phyloP scores from a whole-genome alignment of 2,888 invertebrate species.

The Callinectes sapidus region DNA sequence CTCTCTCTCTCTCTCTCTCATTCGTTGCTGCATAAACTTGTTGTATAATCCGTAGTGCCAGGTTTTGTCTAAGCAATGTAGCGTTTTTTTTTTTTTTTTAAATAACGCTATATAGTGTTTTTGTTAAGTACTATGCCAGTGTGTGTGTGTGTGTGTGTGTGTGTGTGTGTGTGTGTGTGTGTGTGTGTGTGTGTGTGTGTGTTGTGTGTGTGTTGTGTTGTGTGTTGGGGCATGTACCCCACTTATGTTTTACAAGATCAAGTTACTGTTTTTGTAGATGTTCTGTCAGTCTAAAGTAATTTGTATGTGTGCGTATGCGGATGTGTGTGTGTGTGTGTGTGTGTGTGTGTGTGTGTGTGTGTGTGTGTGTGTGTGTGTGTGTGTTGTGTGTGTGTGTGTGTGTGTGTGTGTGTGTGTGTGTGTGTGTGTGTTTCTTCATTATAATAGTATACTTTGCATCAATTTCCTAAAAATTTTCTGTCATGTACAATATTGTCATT shows the following conservation, averaged over 20 bases:
- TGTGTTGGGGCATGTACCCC: background rate
- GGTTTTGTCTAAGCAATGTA: background rate
- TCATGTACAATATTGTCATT: background rate
- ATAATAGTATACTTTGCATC: background rate
- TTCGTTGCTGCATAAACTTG: background rate
- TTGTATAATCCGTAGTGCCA: background rate
- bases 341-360: conserved; percentile 21
- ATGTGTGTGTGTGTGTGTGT: conserved; percentile 2
- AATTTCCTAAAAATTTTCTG: background rate
- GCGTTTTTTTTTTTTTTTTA: too few relatives aligned
- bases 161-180: conserved; percentile 15
- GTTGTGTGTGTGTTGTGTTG: conserved; percentile 17
- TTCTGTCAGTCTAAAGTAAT: background rate
- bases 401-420: conserved; percentile 27
- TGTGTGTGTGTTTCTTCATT: background rate
- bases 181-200: conserved; percentile 28
- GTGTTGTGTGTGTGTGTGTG: conserved; percentile 1
- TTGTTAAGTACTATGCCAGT: too few relatives aligned
- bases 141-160: background rate
- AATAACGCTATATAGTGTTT: too few relatives aligned
- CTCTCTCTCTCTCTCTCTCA: conserved; percentile 14
- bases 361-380: conserved; percentile 26
- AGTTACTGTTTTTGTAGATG: background rate
- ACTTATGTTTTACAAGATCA: conserved; percentile 9
- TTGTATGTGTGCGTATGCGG: background rate